Conservation (phyloP, 2,797 vertebrate species). For the Hipposideros larvatus region DNA sequence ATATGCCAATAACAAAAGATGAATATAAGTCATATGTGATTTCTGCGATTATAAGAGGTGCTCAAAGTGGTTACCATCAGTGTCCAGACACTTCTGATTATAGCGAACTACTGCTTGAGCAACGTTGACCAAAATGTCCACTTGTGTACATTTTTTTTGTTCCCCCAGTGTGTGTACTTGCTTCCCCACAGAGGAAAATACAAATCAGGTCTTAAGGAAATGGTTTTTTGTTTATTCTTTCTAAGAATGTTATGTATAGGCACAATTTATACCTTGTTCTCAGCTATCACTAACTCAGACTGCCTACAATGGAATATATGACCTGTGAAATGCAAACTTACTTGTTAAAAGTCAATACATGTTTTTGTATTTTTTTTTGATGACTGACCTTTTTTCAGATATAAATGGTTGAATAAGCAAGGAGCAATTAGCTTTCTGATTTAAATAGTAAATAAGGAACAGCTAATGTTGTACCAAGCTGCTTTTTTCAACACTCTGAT, state of each 20-base stretch:
- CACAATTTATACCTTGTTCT: background rate
- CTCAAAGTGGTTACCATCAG: no score
- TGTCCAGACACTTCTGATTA: no score
- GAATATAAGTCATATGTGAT: no score
- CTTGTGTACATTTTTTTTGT: no score
- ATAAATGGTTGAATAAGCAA: conserved; percentile 5
- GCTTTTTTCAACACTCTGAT: background rate
- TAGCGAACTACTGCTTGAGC: no score
- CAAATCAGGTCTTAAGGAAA: background rate
- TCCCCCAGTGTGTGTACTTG: no score
- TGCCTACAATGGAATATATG: background rate
- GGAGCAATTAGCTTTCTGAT: background rate
- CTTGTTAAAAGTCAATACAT: background rate
- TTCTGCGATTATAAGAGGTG: no score
- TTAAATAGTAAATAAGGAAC: conserved; percentile 44
- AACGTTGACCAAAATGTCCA: no score
- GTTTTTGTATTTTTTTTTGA: background rate
- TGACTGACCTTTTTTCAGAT: background rate
- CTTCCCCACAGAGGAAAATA: background rate
- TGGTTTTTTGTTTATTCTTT: background rate
- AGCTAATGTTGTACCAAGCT: background rate
- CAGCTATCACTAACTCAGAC: background rate
- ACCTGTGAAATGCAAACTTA: background rate
- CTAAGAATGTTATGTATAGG: background rate
- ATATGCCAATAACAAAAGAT: no score